Conservation (phyloP, 2,797 vertebrate species). For the Oophaga sylvatica region DNA sequence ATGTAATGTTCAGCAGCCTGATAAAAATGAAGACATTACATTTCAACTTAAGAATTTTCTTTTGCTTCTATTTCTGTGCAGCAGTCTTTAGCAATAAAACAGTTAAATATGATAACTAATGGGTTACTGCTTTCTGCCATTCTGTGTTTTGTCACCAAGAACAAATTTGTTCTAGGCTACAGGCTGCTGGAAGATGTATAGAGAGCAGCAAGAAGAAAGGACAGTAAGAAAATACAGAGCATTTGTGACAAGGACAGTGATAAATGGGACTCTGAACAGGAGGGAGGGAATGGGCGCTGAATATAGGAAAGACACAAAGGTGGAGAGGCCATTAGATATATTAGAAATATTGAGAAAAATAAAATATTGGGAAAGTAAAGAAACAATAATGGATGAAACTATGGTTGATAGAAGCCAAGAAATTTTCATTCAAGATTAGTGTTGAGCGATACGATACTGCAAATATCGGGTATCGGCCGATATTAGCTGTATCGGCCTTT, state of each 20-base stretch:
- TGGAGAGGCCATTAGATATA: background rate
- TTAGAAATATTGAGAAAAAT: constrained; percentile 33
- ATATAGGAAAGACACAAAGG: constrained; percentile 34
- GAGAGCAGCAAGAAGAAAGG: background rate
- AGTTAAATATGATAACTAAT: background rate
- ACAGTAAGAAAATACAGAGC: background rate
- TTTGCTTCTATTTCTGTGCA: background rate
- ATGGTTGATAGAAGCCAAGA: no score
- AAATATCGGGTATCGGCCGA: no score
- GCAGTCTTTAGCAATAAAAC: background rate
- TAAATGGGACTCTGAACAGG: constrained; percentile 18
- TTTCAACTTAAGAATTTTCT: background rate
- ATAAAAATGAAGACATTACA: background rate
- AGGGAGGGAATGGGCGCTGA: background rate
- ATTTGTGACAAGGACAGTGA: constrained; percentile 45
- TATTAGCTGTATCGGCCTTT: no score
- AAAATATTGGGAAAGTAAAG: background rate
- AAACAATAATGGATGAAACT: background rate
- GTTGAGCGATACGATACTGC: no score
- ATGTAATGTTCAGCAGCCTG: background rate
- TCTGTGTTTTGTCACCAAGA: constrained; percentile 16
- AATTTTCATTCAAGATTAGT: no score
- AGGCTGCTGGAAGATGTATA: background rate
- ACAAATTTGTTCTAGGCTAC: background rate
- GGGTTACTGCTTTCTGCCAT: background rate